Percentiles rank a stretch among this genome's conserved stretches.
These are phyloP conservation scores for Falco peregrinus DNA, from an alignment of 2,797 vertebrate species.

Conservation along the genomic window DNA sequence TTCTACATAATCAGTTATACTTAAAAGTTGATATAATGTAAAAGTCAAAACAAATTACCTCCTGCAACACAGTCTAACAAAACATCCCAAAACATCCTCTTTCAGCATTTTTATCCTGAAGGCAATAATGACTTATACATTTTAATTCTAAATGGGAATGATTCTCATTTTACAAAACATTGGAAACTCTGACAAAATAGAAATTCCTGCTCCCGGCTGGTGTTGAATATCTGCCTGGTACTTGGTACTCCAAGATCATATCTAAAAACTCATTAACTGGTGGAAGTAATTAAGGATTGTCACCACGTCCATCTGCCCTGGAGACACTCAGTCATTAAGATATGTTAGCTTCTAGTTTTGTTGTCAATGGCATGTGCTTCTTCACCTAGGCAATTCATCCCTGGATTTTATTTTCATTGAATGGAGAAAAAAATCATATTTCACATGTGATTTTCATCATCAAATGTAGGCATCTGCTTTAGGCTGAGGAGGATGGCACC, in stretches of 20 bases:
- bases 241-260: not conserved
- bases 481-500: not conserved
- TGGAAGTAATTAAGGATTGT: not conserved
- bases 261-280: not conserved
- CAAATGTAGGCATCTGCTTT: not conserved
- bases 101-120: not conserved
- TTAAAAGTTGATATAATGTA: not conserved
- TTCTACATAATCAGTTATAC: not conserved
- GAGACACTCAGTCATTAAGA: not conserved
- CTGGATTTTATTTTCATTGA: not conserved
- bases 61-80: slow-evolving; percentile 11
- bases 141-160: not conserved
- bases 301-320: not conserved
- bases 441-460: not conserved
- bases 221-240: not conserved
- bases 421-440: not conserved
- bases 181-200: not conserved
- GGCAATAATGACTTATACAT: not conserved
- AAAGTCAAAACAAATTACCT: slow-evolving; percentile 56
- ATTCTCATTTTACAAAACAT: slow-evolving; percentile 2
- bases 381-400: not conserved
- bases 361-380: not conserved
- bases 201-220: not conserved
- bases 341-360: not conserved
- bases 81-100: not conserved